Evolutionary conservation across 92 coral and sea anemone species (phyloP).

Genomic region (Meandrina meandrites): DNA sequence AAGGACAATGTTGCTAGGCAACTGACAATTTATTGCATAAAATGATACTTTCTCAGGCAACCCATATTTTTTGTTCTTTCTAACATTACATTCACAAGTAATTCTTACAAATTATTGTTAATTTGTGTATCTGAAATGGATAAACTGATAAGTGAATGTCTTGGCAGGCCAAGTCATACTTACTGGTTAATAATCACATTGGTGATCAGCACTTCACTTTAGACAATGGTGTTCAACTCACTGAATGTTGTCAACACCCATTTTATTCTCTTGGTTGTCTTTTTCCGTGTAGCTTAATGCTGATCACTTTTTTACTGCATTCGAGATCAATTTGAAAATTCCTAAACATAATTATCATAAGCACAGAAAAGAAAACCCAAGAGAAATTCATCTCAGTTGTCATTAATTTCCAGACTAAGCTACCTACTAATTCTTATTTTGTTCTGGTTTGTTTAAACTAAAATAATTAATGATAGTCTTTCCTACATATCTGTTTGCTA

Average conservation of each 20-base stretch:
- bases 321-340: not conserved
- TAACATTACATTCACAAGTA: not conserved
- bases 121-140: not conserved
- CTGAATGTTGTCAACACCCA: not conserved
- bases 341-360: not conserved
- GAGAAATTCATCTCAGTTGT: too few relatives aligned
- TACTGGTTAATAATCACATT: not conserved
- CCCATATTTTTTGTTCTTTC: not conserved
- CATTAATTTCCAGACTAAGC: not conserved
- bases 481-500: too few relatives aligned
- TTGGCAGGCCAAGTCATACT: conserved; percentile 51
- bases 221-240: too few relatives aligned
- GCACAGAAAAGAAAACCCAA: too few relatives aligned
- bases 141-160: not conserved
- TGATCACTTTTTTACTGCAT: not conserved
- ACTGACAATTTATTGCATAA: conserved; percentile 7
- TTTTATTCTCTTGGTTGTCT: not conserved
- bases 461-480: too few relatives aligned
- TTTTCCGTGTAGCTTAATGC: not conserved
- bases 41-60: not conserved
- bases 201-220: too few relatives aligned
- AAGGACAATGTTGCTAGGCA: conserved; percentile 33
- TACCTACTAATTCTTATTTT: not conserved
- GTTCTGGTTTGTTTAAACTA: not conserved
- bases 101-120: not conserved